These are phyloP conservation scores for Lordiphosa clarofinis DNA, from an alignment of 1,140 invertebrate genomes.

Conservation along the genomic window DNA sequence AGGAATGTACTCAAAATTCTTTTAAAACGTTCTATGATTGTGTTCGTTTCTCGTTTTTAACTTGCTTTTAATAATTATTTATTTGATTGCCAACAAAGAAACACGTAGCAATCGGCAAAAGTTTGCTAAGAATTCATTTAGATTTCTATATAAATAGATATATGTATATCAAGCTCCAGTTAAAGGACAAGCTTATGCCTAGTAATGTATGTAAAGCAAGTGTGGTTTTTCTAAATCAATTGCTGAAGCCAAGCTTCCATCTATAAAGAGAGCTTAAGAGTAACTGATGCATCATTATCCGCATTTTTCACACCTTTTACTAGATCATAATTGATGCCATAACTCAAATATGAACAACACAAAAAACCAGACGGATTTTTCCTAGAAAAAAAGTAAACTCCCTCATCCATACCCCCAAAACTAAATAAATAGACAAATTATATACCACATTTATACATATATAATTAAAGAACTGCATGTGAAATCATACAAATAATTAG, in stretches of 20 bases:
- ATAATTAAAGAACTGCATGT: constrained; percentile 21
- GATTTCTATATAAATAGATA: constrained; percentile 13
- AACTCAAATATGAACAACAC: constrained; percentile 55
- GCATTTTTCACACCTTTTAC: constrained; percentile 21
- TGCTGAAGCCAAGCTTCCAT: constrained; percentile 61
- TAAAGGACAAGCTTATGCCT: background rate
- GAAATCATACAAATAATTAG: too few relatives aligned
- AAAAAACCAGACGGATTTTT: constrained; percentile 40
- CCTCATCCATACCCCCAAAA: constrained; percentile 17
- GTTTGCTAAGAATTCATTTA: constrained; percentile 20
- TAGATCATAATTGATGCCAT: constrained; percentile 29
- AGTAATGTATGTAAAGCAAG: too few relatives aligned
- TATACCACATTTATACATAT: constrained; percentile 1
- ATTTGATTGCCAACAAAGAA: constrained; percentile 18
- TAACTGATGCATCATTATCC: constrained; percentile 48
- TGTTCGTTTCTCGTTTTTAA: constrained; percentile 10
- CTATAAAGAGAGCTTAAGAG: constrained; percentile 52
- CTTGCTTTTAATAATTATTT: constrained; percentile 40
- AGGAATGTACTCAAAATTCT: constrained; percentile 41
- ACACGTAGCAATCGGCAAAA: constrained; percentile 32
- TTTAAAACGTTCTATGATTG: constrained; percentile 13
- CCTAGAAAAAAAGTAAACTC: too few relatives aligned
- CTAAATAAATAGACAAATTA: constrained; percentile 54
- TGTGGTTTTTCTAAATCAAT: too few relatives aligned
- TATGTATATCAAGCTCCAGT: constrained; percentile 1